Base-by-base conservation (phyloP, 2,888 invertebrate genomes). In the Campoplex capitator region DNA sequence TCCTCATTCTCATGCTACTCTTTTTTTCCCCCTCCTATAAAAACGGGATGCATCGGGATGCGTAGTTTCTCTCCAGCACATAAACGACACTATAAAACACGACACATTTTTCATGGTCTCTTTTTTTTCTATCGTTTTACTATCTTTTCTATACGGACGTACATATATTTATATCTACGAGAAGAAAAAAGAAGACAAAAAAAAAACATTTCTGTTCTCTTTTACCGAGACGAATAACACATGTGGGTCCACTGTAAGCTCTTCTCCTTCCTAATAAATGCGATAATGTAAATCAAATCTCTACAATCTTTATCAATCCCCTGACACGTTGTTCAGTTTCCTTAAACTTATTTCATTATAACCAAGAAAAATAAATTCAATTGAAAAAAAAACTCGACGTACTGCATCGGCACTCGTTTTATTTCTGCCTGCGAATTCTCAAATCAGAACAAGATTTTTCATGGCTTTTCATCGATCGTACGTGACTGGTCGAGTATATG, bases 171-270 rank as follows among this genome's bases (percentile, higher is more conserved):
- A n/a, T 56, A 18, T 42, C 13, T 67, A 28, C 28, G 48, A 42
- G 65, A 54, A 68, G 56, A 28, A 32, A 84, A 80, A 81, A 82
- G 62, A 82, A 54, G 0, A 23, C 0, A 32, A 84, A 80, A 81
- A 82, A 68, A 82, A 54, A 23, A 23, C 0, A 23, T 23, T 48
- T 70, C 45, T 70, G 18, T 65, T 82, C 79, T 38, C 71, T 58
- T 86, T 62, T 48, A 48, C 56, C 68, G 23, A 74, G 58, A 68
- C 62, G 42, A 81, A 58, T 56, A 78, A 81, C 81, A 81, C 84
- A 81, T 86, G 84, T 77, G 84, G 84, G 84, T 81, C 81, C 81
- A 58, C 81, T 81, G 86, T 78, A 28, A 74, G 51, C 65, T 54
- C 71, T 80, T 81, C 56, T 45, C 13, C 62, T 51, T 70, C 62